These are phyloP conservation scores for Anguilla anguilla DNA, from an alignment of 2,797 vertebrate genomes.

Conservation along the genomic window DNA sequence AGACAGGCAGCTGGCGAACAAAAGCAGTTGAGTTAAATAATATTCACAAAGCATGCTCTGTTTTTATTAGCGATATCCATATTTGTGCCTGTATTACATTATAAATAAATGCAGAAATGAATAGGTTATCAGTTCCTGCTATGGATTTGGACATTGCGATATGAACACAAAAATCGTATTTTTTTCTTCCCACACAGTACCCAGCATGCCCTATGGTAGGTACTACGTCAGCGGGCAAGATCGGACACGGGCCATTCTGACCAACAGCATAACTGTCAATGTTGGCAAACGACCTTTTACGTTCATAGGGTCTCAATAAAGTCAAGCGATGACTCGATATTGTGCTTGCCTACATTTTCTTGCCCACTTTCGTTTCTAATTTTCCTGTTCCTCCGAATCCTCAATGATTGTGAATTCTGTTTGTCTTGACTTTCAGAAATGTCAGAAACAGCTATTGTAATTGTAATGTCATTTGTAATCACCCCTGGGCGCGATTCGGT, in stretches of 20 bases:
- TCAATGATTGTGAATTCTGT: too few relatives aligned
- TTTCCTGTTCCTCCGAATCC: too few relatives aligned
- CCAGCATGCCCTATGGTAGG: not conserved
- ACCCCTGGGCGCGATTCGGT: too few relatives aligned
- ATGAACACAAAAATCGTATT: too few relatives aligned
- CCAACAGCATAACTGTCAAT: not conserved
- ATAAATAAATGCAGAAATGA: not conserved
- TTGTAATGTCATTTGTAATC: too few relatives aligned
- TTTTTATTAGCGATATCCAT: not conserved
- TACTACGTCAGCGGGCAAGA: not conserved
- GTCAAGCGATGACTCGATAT: not conserved
- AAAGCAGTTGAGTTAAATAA: not conserved
- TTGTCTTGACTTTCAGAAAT: too few relatives aligned
- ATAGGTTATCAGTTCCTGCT: too few relatives aligned
- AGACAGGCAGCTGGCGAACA: slow-evolving; percentile 28
- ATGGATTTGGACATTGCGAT: too few relatives aligned
- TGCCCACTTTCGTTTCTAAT: too few relatives aligned
- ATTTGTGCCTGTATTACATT: not conserved
- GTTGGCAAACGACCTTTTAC: not conserved
- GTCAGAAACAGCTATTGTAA: too few relatives aligned
- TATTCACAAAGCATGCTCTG: too few relatives aligned
- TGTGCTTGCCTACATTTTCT: not conserved
- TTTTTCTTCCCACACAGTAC: not conserved
- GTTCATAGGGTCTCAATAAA: not conserved
- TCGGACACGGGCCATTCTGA: not conserved